Base-by-base conservation (phyloP, 2,797 vertebrate genomes). In the Fistularia commersonii region DNA sequence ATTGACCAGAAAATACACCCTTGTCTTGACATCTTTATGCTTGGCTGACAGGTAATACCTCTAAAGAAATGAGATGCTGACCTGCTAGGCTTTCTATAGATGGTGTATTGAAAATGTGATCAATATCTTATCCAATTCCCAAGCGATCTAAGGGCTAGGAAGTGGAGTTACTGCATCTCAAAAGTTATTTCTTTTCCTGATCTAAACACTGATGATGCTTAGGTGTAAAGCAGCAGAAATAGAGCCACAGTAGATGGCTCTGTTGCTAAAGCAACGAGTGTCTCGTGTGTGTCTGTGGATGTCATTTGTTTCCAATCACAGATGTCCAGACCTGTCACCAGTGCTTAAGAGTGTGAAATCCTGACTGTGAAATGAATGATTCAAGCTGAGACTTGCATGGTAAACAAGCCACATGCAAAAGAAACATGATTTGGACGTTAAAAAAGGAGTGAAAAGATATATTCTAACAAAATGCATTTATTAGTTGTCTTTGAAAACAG, bases 11-110 rank as follows among this genome's bases (percentile, higher is more conserved):
- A 9, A 23, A 31, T 31, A 44, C 48, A 34, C 43, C 6, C 45
- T 54, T 41, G 44, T 40, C 33, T 54, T 64, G 23, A 60, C 49
- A 38, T 60, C 53, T 37, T 50, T 55, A 42, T 0, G 41, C 61
- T 51, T 46, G 64, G 47, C 55, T 11, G 46, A 56, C 45, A 53
- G 46, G 38, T 4, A 23, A 23, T 23, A 23, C 23, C 4, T 23
- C 2, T 68, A n/a, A 60, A 55, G 38, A 47, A 43, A 47, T 41
- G 32, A 61, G 45, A 3, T 34, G 6, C 35, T 15, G 7, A 11
- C 1, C 39, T 15, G 32, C 40, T 32, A 6, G 55, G 15, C 47
- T 0, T 38, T 55, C 35, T 45, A 5, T 39, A 23, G 8, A 38
- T 12, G 11, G 5, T 7, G 1, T 42, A 10, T 33, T 51, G 15